phyloP scores from a whole-genome alignment of 1,140 invertebrate species.

The Neotoxoptera formosana region DNA sequence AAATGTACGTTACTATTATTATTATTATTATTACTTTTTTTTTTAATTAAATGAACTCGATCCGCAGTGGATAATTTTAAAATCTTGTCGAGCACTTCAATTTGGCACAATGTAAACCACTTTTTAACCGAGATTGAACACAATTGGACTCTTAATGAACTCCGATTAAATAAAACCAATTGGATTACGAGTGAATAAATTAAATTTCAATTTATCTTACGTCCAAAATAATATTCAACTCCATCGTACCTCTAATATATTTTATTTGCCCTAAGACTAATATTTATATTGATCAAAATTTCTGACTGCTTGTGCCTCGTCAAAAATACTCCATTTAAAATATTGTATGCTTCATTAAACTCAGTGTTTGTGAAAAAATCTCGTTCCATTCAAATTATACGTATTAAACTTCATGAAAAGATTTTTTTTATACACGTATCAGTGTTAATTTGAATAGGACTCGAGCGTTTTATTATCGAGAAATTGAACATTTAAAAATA shows the following conservation, averaged over 20 bases:
- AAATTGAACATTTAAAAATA: not conserved
- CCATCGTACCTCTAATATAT: not conserved
- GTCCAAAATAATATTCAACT: not conserved
- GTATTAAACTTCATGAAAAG: not conserved
- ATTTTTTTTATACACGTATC: not conserved
- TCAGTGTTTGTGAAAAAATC: not conserved
- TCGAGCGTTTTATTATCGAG: not conserved
- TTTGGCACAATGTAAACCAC: no score
- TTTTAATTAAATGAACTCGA: constrained; percentile 18
- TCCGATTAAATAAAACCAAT: not conserved
- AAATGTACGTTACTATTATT: not conserved
- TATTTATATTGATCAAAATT: not conserved
- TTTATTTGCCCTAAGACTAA: not conserved
- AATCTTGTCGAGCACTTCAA: not conserved
- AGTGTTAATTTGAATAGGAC: not conserved
- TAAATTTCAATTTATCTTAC: not conserved
- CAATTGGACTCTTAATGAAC: not conserved
- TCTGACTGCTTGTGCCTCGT: not conserved
- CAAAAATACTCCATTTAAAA: not conserved
- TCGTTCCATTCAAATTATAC: not conserved
- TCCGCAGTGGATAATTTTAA: not conserved
- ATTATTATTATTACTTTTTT: not conserved
- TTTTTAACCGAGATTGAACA: not conserved
- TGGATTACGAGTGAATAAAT: not conserved
- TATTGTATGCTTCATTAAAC: not conserved